phyloP scores from a whole-genome alignment of 1,140 invertebrate genomes.

The Brachionus manjavacas region DNA sequence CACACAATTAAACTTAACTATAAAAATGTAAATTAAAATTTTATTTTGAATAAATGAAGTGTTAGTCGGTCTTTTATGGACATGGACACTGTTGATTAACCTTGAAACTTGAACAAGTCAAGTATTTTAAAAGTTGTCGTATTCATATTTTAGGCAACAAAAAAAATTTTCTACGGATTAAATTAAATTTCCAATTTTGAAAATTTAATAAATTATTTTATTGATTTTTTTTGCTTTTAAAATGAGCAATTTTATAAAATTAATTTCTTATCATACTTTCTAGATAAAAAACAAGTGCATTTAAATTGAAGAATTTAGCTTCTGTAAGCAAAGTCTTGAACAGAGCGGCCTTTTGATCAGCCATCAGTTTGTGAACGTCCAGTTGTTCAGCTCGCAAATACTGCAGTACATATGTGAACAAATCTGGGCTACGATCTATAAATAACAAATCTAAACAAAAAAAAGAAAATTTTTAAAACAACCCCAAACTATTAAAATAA shows the following conservation, averaged over 20 bases:
- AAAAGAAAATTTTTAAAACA: neutral
- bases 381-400: neutral
- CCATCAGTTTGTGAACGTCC: neutral
- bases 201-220: neutral
- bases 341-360: neutral
- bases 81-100: too few species aligned
- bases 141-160: too few species aligned
- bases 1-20: too few species aligned
- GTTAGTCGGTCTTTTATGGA: too few species aligned
- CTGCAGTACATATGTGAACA: slow-evolving; percentile 17
- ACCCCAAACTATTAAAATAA: neutral
- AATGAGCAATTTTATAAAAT: neutral
- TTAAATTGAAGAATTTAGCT: slow-evolving; percentile 1
- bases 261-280: slow-evolving; percentile 5
- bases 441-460: slow-evolving; percentile 15
- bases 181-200: too few species aligned
- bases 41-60: too few species aligned
- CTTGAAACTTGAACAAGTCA: too few species aligned
- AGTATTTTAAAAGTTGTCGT: too few species aligned
- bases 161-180: too few species aligned
- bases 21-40: too few species aligned
- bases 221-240: neutral
- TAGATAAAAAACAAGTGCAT: neutral
- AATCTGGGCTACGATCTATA: neutral
- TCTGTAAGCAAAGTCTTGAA: neutral